These are phyloP conservation scores for Chaetorhynchus papuensis DNA, from an alignment of 2,113 vertebrate species.

Conservation along the genomic window DNA sequence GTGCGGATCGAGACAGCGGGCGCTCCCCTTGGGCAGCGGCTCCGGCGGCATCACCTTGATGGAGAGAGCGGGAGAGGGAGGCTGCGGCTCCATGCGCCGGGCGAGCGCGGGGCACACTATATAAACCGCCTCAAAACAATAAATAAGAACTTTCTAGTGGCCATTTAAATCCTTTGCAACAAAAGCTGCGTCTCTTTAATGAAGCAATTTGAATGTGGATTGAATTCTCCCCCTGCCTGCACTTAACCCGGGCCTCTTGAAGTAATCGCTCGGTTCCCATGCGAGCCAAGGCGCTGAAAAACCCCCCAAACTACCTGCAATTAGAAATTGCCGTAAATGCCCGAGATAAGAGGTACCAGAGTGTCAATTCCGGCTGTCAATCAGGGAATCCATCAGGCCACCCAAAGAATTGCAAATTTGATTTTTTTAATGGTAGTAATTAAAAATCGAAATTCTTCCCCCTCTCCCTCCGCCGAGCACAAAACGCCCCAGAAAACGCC, in stretches of 20 bases:
- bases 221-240: conserved; percentile 86
- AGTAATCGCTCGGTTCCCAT: conserved; percentile 91
- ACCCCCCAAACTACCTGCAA: conserved; percentile 92
- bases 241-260: conserved; percentile 91
- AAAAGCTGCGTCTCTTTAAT: conserved; percentile 90
- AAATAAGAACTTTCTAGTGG: conserved; percentile 83
- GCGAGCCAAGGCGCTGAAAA: conserved; percentile 88
- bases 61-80: conserved; percentile 65
- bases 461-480: conserved; percentile 62
- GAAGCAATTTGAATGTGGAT: conserved; percentile 95
- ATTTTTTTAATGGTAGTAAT: conserved; percentile 98
- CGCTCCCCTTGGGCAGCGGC: conserved; percentile 80
- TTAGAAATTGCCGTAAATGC: conserved; percentile 97
- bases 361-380: conserved; percentile 99
- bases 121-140: conserved; percentile 86
- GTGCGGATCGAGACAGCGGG: conserved; percentile 82
- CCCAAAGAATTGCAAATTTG: conserved; percentile 97
- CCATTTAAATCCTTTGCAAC: conserved; percentile 86
- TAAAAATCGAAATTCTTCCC: conserved; percentile 92
- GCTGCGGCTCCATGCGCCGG: conserved; percentile 55
- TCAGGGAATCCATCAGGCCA: conserved; percentile 93
- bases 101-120: conserved; percentile 78
- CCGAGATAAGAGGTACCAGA: conserved; percentile 90
- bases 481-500: conserved; percentile 79
- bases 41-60: conserved; percentile 87